Evolutionary conservation across 1,140 invertebrate species (phyloP).

Genomic region (Drosophila littoralis): DNA sequence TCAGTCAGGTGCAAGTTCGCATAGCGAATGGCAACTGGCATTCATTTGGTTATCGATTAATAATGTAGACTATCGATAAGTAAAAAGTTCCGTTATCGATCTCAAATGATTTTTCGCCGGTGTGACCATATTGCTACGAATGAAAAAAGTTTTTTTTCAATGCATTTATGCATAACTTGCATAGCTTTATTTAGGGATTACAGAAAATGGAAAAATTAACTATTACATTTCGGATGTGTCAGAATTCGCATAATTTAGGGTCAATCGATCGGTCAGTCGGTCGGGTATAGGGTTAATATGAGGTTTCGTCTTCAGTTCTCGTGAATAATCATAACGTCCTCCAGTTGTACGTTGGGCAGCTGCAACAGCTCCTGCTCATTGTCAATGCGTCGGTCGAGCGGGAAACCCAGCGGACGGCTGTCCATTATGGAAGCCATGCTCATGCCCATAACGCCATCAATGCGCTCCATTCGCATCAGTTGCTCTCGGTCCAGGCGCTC

Average conservation of each 20-base stretch:
- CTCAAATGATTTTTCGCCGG: background rate
- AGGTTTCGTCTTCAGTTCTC: constrained; percentile 54
- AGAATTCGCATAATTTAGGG: background rate
- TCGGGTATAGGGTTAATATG: background rate
- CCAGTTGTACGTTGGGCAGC: constrained; percentile 70
- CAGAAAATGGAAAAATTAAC: constrained; percentile 23
- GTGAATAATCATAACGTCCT: constrained; percentile 78
- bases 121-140: background rate
- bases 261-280: constrained; percentile 18
- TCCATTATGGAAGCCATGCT: constrained; percentile 52
- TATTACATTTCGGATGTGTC: constrained; percentile 11
- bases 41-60: background rate
- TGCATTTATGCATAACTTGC: constrained; percentile 69
- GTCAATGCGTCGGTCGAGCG: constrained; percentile 83
- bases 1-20: constrained; percentile 56
- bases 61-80: no score
- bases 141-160: constrained; percentile 14
- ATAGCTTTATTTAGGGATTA: constrained; percentile 45
- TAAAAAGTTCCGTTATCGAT: background rate
- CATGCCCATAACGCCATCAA: constrained; percentile 53
- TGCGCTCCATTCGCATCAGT: constrained; percentile 2
- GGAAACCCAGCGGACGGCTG: constrained; percentile 75
- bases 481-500: constrained; percentile 8
- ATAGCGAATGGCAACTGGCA: background rate
- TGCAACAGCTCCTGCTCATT: constrained; percentile 68